These are phyloP conservation scores for Meriones unguiculatus DNA, from an alignment of 2,113 vertebrate species.

Conservation along the genomic window DNA sequence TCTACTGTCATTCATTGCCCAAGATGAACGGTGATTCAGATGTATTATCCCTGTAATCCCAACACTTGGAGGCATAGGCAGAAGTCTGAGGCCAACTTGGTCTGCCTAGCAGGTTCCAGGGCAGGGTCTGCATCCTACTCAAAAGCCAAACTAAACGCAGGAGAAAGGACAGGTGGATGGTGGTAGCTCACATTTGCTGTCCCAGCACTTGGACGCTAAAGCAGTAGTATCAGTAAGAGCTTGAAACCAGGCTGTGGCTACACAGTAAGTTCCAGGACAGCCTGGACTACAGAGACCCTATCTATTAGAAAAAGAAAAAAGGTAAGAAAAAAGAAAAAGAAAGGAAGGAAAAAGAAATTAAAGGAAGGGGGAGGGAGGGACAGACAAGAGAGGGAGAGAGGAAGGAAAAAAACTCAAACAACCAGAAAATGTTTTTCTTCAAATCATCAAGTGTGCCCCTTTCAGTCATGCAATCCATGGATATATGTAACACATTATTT, in stretches of 20 bases:
- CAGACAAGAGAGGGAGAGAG: not conserved
- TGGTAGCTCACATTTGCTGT: not conserved
- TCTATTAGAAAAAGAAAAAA: not conserved
- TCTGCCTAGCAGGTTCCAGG: not conserved
- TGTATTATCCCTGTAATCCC: not conserved
- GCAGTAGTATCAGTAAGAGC: not conserved
- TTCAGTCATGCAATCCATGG: slow-evolving; percentile 70
- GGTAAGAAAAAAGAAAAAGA: accelerated
- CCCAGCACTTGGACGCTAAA: not conserved
- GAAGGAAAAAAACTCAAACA: not conserved
- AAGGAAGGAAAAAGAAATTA: not conserved
- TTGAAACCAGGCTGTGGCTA: not conserved
- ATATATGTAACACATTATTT: slow-evolving; percentile 66
- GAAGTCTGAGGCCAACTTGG: not conserved
- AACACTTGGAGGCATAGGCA: not conserved
- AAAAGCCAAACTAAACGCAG: not conserved
- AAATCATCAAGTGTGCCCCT: slow-evolving; percentile 72
- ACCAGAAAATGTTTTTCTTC: slow-evolving; percentile 71
- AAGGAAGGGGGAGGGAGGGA: not conserved
- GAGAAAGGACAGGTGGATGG: not conserved
- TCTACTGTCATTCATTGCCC: not conserved
- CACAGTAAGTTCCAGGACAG: not conserved
- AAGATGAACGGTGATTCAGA: not conserved
- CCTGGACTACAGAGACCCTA: not conserved
- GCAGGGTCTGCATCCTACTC: not conserved